A percentile compares a stretch with the other conserved stretches of the same genome.
phyloP scores from a whole-genome alignment of 2,113 vertebrate genomes.

The Pelecanus crispus region DNA sequence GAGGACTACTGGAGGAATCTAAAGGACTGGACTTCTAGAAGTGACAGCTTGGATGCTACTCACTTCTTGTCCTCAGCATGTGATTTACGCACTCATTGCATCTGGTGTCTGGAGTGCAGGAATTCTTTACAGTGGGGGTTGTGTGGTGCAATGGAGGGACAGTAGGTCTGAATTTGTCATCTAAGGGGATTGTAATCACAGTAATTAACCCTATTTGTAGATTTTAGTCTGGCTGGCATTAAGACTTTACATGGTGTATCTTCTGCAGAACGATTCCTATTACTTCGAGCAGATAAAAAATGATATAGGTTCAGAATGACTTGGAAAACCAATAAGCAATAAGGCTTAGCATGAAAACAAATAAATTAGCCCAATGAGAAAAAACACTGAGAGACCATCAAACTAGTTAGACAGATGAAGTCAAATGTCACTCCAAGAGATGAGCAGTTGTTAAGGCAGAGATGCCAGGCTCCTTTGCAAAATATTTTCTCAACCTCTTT shows the following conservation, averaged over 20 bases:
- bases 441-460: not conserved
- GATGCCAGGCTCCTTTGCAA: not conserved
- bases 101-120: not conserved
- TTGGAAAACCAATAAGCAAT: conserved; percentile 66
- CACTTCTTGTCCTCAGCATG: accelerated
- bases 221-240: not conserved
- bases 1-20: not conserved
- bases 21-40: not conserved
- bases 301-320: not conserved
- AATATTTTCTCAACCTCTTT: not conserved
- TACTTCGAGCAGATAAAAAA: conserved; percentile 43
- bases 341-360: conserved; percentile 57
- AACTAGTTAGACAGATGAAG: not conserved
- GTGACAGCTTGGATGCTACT: not conserved
- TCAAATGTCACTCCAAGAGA: not conserved
- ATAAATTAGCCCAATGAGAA: conserved; percentile 51
- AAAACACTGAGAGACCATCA: not conserved
- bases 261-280: not conserved
- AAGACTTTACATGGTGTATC: not conserved
- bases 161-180: not conserved
- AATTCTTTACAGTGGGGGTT: not conserved
- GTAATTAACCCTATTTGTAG: conserved; percentile 21
- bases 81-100: not conserved
- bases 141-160: not conserved
- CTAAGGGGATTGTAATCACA: not conserved